Conservation (phyloP, 2,888 invertebrate genomes). For the Lacanobia oleracea region DNA sequence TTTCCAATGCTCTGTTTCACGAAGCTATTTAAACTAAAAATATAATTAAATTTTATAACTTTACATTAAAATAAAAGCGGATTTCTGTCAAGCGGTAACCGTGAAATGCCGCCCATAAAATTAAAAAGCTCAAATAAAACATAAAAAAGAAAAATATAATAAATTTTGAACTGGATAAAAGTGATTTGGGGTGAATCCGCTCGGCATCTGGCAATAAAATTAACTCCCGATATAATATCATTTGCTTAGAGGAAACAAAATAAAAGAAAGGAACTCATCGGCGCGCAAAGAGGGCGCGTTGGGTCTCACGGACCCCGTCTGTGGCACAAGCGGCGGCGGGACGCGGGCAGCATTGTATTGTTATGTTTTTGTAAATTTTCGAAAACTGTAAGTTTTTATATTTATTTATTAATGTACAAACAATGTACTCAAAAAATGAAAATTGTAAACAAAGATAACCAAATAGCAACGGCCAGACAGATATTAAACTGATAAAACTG, state of each 20-base stretch:
- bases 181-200: conserved; percentile 61
- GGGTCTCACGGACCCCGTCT: conserved; percentile 40
- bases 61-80: background rate
- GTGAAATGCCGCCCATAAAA: conserved; percentile 32
- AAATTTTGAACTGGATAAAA: conserved; percentile 55
- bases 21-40: conserved; percentile 28
- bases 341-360: background rate
- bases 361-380: too few relatives aligned
- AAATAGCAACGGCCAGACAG: too few relatives aligned
- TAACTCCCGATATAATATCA: conserved; percentile 79
- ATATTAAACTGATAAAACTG: too few relatives aligned
- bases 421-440: too few relatives aligned
- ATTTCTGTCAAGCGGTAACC: conserved; percentile 32
- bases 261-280: conserved; percentile 74
- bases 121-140: conserved; percentile 47
- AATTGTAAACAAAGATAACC: too few relatives aligned
- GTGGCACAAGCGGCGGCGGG: conserved; percentile 20
- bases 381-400: too few relatives aligned
- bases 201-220: conserved; percentile 75
- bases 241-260: conserved; percentile 77
- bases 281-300: conserved; percentile 56
- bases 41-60: conserved; percentile 15
- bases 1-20: background rate
- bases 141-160: conserved; percentile 50
- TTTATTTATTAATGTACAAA: too few relatives aligned